These are phyloP conservation scores for Paralichthys olivaceus DNA, from an alignment of 2,113 vertebrate genomes.

Conservation along the genomic window DNA sequence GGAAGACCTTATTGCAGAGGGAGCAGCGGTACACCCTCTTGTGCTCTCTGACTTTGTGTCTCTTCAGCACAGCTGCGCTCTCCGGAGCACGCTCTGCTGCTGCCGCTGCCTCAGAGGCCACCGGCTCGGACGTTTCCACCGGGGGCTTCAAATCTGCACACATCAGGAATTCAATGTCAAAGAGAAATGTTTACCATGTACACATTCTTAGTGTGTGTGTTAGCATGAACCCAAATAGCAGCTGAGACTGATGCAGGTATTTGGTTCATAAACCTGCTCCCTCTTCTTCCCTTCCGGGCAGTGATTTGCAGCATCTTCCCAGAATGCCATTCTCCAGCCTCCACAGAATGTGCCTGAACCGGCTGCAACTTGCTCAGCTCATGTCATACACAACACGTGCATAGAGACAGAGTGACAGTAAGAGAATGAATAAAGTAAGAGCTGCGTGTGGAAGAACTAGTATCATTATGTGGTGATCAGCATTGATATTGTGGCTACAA, in stretches of 20 bases:
- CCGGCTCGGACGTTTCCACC: slow-evolving; percentile 67
- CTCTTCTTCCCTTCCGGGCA: neutral
- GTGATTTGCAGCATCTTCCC: neutral
- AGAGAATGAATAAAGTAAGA: neutral
- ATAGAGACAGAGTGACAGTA: neutral
- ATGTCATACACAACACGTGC: too few relatives aligned
- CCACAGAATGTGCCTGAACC: slow-evolving; percentile 3
- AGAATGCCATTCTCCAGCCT: neutral
- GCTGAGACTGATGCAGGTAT: neutral
- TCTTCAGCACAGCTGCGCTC: slow-evolving; percentile 45
- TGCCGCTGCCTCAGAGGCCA: slow-evolving; percentile 47
- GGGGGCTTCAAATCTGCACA: slow-evolving; percentile 63
- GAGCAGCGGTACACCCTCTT: slow-evolving; percentile 93
- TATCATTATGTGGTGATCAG: too few relatives aligned
- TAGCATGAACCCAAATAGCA: neutral
- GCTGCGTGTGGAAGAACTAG: neutral
- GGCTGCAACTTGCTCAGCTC: neutral
- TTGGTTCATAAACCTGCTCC: neutral
- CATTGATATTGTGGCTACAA: too few relatives aligned
- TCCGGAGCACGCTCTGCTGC: slow-evolving; percentile 40
- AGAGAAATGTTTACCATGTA: neutral
- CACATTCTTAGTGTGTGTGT: neutral
- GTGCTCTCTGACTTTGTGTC: slow-evolving; percentile 86
- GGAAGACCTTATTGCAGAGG: slow-evolving; percentile 95
- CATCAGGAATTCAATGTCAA: slow-evolving; percentile 16